Evolutionary conservation across 2,888 invertebrate species (phyloP).

Genomic region (Thymelicus acteon): DNA sequence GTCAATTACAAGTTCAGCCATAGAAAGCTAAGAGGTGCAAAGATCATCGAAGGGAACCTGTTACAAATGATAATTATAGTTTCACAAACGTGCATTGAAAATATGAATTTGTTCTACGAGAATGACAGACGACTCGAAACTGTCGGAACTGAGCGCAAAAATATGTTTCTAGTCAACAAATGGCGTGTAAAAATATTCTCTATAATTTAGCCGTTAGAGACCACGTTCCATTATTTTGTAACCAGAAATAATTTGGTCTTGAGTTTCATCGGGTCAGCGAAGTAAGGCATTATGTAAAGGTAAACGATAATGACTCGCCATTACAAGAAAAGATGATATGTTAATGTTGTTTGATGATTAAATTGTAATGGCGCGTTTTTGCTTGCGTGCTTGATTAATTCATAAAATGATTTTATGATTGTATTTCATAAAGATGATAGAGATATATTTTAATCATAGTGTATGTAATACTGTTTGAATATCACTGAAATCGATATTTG

Average conservation of each 20-base stretch:
- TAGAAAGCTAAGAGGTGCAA: slow-evolving; percentile 35
- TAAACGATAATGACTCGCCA: slow-evolving; percentile 52
- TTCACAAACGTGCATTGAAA: slow-evolving; percentile 32
- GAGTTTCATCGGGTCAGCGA: slow-evolving; percentile 44
- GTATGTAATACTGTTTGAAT: too few species aligned
- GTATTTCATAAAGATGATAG: not conserved
- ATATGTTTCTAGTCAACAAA: slow-evolving; percentile 26
- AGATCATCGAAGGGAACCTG: slow-evolving; percentile 34
- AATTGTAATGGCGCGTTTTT: slow-evolving; percentile 39
- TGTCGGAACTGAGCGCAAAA: slow-evolving; percentile 35
- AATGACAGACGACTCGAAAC: slow-evolving; percentile 40
- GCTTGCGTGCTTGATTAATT: slow-evolving; percentile 20
- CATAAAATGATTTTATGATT: slow-evolving; percentile 1
- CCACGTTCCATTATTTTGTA: slow-evolving; percentile 20
- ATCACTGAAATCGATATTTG: too few species aligned
- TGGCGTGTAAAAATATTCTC: slow-evolving; percentile 17
- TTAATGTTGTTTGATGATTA: slow-evolving; percentile 48
- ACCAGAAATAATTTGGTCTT: slow-evolving; percentile 21
- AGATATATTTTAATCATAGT: not conserved
- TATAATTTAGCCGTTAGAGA: slow-evolving; percentile 20
- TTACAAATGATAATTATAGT: slow-evolving; percentile 38
- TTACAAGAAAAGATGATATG: slow-evolving; percentile 47
- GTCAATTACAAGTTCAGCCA: slow-evolving; percentile 29
- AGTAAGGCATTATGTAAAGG: slow-evolving; percentile 52
- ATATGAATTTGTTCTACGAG: slow-evolving; percentile 31